phyloP scores from a whole-genome alignment of 2,797 vertebrate species.

The Danio kyathit region DNA sequence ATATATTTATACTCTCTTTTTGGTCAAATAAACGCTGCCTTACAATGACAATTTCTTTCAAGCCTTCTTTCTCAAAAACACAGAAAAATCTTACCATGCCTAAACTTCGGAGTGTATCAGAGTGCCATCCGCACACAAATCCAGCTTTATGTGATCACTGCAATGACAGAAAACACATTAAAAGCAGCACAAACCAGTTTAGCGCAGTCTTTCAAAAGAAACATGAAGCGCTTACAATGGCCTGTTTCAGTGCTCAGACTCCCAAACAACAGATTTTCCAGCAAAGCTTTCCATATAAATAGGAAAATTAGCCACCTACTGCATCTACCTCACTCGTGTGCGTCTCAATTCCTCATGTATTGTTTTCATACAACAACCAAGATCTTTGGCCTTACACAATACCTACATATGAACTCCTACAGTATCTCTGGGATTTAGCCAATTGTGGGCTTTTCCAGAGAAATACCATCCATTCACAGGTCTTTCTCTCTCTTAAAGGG shows the following conservation, averaged over 20 bases:
- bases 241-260: conserved; percentile 43
- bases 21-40: neutral
- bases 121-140: neutral
- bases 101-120: neutral
- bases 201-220: neutral
- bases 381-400: conserved; percentile 42
- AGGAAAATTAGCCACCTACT: conserved; percentile 53
- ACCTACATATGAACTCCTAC: conserved; percentile 24
- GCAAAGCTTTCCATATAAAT: conserved; percentile 62
- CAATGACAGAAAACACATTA: neutral
- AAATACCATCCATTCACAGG: conserved; percentile 52
- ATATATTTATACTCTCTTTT: neutral
- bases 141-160: neutral
- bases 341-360: conserved; percentile 18
- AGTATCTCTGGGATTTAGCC: conserved; percentile 27
- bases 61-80: neutral
- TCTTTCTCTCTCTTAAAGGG: conserved; percentile 15
- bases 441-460: conserved; percentile 34
- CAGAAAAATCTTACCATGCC: neutral
- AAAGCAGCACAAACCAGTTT: conserved; percentile 15
- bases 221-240: conserved; percentile 19
- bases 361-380: neutral
- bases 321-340: conserved; percentile 27
- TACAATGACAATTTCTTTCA: too few species aligned
- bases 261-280: conserved; percentile 49